Conservation (phyloP, 2,797 vertebrate species). For the Chromis chromis region DNA sequence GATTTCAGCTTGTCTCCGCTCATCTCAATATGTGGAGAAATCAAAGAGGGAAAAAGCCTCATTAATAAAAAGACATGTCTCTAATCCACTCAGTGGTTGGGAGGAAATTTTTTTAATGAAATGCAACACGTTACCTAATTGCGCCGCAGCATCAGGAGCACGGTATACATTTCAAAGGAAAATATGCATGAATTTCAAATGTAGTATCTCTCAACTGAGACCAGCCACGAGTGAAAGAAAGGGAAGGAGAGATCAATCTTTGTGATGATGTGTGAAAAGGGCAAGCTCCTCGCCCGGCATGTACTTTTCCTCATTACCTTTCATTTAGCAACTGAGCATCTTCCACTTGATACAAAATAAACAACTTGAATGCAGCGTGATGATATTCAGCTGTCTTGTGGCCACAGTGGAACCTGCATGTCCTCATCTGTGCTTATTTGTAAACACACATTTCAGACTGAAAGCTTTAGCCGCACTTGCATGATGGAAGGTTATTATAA, state of each 20-base stretch:
- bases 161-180: constrained; percentile 74
- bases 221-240: constrained; percentile 54
- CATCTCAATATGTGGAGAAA: constrained; percentile 69
- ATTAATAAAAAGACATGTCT: constrained; percentile 77
- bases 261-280: constrained; percentile 80
- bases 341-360: constrained; percentile 71
- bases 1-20: constrained; percentile 68
- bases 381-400: constrained; percentile 32
- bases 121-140: constrained; percentile 81
- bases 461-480: constrained; percentile 45
- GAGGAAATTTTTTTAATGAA: constrained; percentile 75
- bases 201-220: constrained; percentile 75
- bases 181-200: constrained; percentile 75
- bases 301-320: constrained; percentile 79
- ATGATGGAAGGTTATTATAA: constrained; percentile 68
- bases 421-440: constrained; percentile 54
- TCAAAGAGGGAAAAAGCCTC: constrained; percentile 73
- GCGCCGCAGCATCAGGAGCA: constrained; percentile 53
- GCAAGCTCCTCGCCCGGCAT: constrained; percentile 69
- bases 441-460: constrained; percentile 50
- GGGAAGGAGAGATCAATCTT: constrained; percentile 73
- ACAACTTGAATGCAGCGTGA: constrained; percentile 51
- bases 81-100: constrained; percentile 66
- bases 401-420: constrained; percentile 27
- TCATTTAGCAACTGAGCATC: constrained; percentile 73